These are phyloP conservation scores for Bugula neritina DNA, from an alignment of 2,888 invertebrate species.

Conservation along the genomic window DNA sequence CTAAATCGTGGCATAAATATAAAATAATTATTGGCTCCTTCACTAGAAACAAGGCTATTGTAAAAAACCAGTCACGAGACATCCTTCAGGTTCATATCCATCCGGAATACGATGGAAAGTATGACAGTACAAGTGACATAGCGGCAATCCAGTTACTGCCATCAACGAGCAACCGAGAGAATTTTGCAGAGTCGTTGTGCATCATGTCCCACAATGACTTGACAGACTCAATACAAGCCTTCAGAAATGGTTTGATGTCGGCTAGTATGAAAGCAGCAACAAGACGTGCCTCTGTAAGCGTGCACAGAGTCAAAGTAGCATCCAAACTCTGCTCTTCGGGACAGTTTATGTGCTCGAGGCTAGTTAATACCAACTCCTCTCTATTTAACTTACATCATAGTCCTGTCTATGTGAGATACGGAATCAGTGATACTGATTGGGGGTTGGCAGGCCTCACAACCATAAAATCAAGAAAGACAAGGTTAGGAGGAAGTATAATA, in stretches of 20 bases:
- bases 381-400: not conserved
- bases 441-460: slow-evolving; percentile 10
- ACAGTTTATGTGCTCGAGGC: slow-evolving; percentile 15
- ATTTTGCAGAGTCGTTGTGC: not conserved
- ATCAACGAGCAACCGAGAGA: not conserved
- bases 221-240: not conserved
- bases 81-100: not conserved
- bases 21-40: not conserved
- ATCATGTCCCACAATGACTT: not conserved
- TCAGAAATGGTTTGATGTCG: not conserved
- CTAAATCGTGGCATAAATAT: not conserved
- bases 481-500: not conserved
- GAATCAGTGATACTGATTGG: slow-evolving; percentile 7
- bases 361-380: not conserved
- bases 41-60: not conserved
- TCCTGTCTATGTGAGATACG: not conserved
- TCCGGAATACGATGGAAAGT: not conserved
- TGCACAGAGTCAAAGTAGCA: not conserved
- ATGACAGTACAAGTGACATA: not conserved
- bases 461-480: not conserved
- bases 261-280: not conserved
- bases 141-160: not conserved
- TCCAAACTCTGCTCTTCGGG: slow-evolving; percentile 17
- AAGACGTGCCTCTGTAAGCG: not conserved
- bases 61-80: not conserved